Conservation (phyloP, 2,888 invertebrate genomes). For the Achlya flavicornis region DNA sequence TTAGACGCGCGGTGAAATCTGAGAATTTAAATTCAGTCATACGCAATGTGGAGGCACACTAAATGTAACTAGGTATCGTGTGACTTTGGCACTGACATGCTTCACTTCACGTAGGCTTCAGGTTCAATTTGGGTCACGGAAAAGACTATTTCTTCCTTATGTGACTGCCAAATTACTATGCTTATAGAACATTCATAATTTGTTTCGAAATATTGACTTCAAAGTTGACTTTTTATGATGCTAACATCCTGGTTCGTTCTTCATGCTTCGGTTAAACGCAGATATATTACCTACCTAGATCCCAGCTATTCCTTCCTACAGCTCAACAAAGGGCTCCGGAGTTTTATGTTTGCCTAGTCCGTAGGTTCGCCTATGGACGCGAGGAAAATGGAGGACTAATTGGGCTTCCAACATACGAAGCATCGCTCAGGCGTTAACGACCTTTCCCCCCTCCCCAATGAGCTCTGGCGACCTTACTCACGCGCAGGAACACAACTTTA, state of each 20-base stretch:
- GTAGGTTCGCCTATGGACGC: too few relatives aligned
- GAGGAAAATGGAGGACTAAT: too few relatives aligned
- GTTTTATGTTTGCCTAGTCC: background rate
- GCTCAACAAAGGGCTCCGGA: background rate
- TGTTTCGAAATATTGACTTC: background rate
- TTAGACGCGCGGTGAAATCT: too few relatives aligned
- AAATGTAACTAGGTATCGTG: background rate
- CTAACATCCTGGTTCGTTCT: too few relatives aligned
- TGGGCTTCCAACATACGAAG: too few relatives aligned
- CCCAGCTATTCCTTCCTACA: too few relatives aligned
- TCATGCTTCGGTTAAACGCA: background rate
- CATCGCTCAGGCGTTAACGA: too few relatives aligned
- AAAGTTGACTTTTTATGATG: background rate
- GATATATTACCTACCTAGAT: background rate
- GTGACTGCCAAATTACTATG: constrained; percentile 1
- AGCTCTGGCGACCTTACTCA: too few relatives aligned
- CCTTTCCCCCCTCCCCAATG: too few relatives aligned
- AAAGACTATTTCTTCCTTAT: constrained; percentile 4
- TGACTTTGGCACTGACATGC: background rate
- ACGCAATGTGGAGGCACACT: too few relatives aligned
- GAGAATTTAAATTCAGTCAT: too few relatives aligned
- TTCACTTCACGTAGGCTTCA: background rate
- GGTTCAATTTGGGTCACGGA: background rate
- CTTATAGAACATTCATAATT: background rate
- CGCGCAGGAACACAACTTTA: too few relatives aligned